Percentiles rank a stretch among this genome's conserved stretches.
Evolutionary conservation across 23 tunicate genomes (phyloP).

Genomic region (Halocynthia roretzi): DNA sequence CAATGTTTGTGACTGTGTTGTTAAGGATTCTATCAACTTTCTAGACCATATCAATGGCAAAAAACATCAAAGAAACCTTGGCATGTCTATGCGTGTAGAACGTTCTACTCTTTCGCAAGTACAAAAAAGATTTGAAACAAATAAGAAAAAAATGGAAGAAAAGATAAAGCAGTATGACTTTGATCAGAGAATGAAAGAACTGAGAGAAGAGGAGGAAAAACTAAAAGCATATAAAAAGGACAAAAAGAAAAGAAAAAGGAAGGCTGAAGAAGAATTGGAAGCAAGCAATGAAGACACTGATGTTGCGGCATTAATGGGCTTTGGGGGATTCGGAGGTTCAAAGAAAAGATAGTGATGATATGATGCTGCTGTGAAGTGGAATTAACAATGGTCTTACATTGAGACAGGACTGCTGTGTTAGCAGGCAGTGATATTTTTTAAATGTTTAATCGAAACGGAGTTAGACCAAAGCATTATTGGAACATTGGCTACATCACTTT

Average conservation of each 20-base stretch:
- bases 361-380: too few relatives aligned
- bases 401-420: background rate
- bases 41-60: slow-evolving; percentile 98
- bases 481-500: too few relatives aligned
- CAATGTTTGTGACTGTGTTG: slow-evolving; percentile 99
- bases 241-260: slow-evolving; percentile 55
- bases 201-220: slow-evolving; percentile 92
- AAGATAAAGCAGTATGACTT: slow-evolving; percentile 94
- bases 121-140: slow-evolving; percentile 76
- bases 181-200: slow-evolving; percentile 92
- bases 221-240: slow-evolving; percentile 78
- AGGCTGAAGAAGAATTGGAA: slow-evolving; percentile 48
- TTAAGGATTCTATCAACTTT: slow-evolving; percentile 96
- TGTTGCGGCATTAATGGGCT: slow-evolving; percentile 94
- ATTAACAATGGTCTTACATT: too few relatives aligned
- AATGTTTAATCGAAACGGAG: too few relatives aligned
- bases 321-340: slow-evolving; percentile 89
- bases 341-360: slow-evolving; percentile 50
- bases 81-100: slow-evolving; percentile 98
- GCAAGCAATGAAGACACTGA: slow-evolving; percentile 59
- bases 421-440: too few relatives aligned
- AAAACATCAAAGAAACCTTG: slow-evolving; percentile 94
- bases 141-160: slow-evolving; percentile 84
- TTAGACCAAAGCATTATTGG: too few relatives aligned
- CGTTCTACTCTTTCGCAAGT: slow-evolving; percentile 91